Base-by-base conservation (phyloP, 2,888 invertebrate genomes). In the Stegophylla sp. region DNA sequence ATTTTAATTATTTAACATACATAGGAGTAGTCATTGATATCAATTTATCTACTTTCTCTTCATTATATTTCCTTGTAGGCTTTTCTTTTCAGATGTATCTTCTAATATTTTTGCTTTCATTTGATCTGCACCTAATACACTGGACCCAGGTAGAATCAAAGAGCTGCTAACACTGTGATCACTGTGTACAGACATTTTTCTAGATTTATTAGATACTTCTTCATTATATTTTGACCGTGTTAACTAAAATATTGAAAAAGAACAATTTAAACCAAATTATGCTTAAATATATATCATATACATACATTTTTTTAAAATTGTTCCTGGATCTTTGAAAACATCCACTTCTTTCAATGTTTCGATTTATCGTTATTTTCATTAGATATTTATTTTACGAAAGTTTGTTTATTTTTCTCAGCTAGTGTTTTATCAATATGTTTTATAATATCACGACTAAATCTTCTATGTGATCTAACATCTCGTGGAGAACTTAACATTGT, bases 141-240 rank as follows among this genome's bases (percentile, higher is more conserved):
- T 43, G 28, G 56, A n/a, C 0, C 20, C 4, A 53, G 45, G n/a
- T 59, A 20, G 12, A 10, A 59, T 10, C 3, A 12, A 7, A 10
- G 26, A 0, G n/a, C 7, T 53, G 9, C 20, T 23, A 7, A 3
- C 23, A 59, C n/a, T 12, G 0, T 12, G n/a, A 45, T 77, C 48
- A 48, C 17, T 48, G 15, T 45, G 12, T 5, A 73, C 4, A n/a
- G 73, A 73, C 17, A 34, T 4, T 73, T 17, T 73, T 53, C 51
- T 45, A 51, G 20, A 41, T 73, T 41, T 67, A 15, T 12, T 34
- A 17, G 67, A 34, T 59, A 67, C 1, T 3, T 82, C 75, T 23
- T 82, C 82, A 61, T 82, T 82, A 7, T 59, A 59, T 23, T 75
- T 82, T 5, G 75, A 82, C 1, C 82, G 69, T 0, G 82, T 82